A percentile compares a stretch with the other conserved stretches of the same genome.
Conservation (phyloP, 2,888 invertebrate genomes). For the Parnassius smintheus region DNA sequence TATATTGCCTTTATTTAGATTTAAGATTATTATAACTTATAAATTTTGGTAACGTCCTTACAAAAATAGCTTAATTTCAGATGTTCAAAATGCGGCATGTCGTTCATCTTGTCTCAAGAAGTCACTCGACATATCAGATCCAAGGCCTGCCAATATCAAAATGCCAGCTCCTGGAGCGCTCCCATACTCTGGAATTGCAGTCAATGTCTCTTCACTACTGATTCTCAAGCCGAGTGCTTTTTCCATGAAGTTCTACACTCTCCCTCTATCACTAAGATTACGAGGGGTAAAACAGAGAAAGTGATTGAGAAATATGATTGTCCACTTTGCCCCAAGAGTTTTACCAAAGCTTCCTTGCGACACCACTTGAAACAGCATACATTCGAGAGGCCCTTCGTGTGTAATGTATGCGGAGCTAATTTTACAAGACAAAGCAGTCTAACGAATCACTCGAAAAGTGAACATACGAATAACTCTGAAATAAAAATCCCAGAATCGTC, state of each 20-base stretch:
- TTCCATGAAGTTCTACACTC: constrained; percentile 87
- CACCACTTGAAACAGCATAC: constrained; percentile 88
- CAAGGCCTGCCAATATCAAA: constrained; percentile 77
- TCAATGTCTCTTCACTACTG: constrained; percentile 82
- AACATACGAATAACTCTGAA: constrained; percentile 59
- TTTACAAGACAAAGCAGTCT: constrained; percentile 86
- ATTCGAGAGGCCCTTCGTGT: constrained; percentile 86
- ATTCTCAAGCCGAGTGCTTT: constrained; percentile 85
- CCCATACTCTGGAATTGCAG: constrained; percentile 79
- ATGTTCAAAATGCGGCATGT: constrained; percentile 86
- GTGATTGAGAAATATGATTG: constrained; percentile 81
- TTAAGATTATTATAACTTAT: no score
- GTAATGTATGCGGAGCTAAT: constrained; percentile 82
- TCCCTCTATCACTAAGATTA: constrained; percentile 54
- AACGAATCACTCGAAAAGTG: constrained; percentile 80
- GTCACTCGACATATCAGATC: constrained; percentile 86
- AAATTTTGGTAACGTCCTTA: no score
- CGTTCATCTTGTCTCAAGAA: constrained; percentile 87
- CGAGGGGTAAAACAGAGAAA: constrained; percentile 45
- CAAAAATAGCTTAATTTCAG: constrained; percentile 55
- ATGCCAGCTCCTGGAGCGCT: constrained; percentile 40
- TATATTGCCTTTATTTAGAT: no score
- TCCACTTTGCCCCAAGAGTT: constrained; percentile 84
- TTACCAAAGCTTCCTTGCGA: constrained; percentile 84
- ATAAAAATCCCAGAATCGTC: constrained; percentile 35